Percentiles rank a stretch among this genome's conserved stretches.
Evolutionary conservation across 1,140 invertebrate species (phyloP).

Genomic region (Theocolax elegans): DNA sequence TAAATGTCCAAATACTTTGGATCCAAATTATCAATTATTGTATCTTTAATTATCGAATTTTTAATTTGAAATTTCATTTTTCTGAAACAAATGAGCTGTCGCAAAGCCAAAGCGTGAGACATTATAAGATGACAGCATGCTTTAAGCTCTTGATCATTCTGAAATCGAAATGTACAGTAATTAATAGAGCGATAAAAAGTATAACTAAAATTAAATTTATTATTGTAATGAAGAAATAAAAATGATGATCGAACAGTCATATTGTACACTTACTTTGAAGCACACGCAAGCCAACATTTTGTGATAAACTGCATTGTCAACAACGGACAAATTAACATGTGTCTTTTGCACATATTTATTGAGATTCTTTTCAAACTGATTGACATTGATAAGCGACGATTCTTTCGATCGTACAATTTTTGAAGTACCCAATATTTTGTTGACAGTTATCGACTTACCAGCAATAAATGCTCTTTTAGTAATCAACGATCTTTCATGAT

Average conservation of each 20-base stretch:
- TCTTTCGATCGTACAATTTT: too few relatives aligned
- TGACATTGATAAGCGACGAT: too few relatives aligned
- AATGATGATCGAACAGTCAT: neutral
- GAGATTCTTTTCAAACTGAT: too few relatives aligned
- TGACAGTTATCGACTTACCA: too few relatives aligned
- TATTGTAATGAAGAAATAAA: neutral
- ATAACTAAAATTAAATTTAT: neutral
- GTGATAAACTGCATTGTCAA: constrained; percentile 53
- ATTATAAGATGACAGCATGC: constrained; percentile 58
- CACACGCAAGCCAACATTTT: constrained; percentile 55
- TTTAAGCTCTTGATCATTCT: constrained; percentile 52
- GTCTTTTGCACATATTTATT: too few relatives aligned
- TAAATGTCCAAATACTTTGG: constrained; percentile 43
- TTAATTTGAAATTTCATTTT: constrained; percentile 51
- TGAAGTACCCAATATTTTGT: too few relatives aligned
- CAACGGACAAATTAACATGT: constrained; percentile 39
- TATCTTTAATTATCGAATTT: constrained; percentile 34
- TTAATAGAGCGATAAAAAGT: neutral
- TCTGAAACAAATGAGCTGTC: constrained; percentile 57
- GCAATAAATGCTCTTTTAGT: too few relatives aligned
- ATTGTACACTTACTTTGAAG: constrained; percentile 50
- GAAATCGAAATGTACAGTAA: neutral
- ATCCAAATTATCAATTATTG: constrained; percentile 49
- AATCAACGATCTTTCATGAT: too few relatives aligned
- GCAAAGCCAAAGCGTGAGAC: constrained; percentile 56